Base-by-base conservation (phyloP, 2,797 vertebrate genomes). In the Knipowitschia caucasica region DNA sequence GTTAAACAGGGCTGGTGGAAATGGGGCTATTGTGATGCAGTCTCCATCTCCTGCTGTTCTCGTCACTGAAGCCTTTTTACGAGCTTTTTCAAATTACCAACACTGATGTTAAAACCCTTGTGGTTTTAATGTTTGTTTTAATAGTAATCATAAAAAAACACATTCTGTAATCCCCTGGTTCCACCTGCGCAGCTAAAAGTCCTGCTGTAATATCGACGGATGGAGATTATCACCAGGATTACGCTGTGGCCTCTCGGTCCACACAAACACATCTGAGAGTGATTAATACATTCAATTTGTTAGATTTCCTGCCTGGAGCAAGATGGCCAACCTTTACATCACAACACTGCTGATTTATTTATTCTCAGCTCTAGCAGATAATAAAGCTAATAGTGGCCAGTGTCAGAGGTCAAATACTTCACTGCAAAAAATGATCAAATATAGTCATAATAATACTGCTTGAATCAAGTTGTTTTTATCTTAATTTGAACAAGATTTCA, bases 221-320 rank as follows among this genome's bases (percentile, higher is more conserved):
- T 49, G 15, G 47, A 69, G 80, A 86, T 86, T 78, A 80, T 75
- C 52, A 73, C 68, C 64, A 66, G 67, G 78, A 82, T 82, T 80
- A 80, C 56, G 35, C 36, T 18, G 40, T 23, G 26, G 30, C 23
- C 45, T 25, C 33, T 39, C 54, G 12, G 36, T 26, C 39, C 50
- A 8, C 5, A 35, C 36, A 50, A 45, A 58, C 59, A 54, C 33
- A 62, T 26, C 40, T 63, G 47, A 63, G 43, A 57, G 31, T 73
- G 67, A 78, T 77, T 66, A 62, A 77, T 75, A 64, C 58, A 70
- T 77, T 69, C 52, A 56, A 27, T 73, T 71, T 69, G 43, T 34
- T 57, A 26, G 49, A 67, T 66, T 49, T 73, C 62, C 61, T 56
- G 36, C 12, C 36, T 39, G 21, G n/a, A 0, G 17, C 60, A 24